Base-by-base conservation (phyloP, 2,113 vertebrate species). In the Glaucidium brasilianum region DNA sequence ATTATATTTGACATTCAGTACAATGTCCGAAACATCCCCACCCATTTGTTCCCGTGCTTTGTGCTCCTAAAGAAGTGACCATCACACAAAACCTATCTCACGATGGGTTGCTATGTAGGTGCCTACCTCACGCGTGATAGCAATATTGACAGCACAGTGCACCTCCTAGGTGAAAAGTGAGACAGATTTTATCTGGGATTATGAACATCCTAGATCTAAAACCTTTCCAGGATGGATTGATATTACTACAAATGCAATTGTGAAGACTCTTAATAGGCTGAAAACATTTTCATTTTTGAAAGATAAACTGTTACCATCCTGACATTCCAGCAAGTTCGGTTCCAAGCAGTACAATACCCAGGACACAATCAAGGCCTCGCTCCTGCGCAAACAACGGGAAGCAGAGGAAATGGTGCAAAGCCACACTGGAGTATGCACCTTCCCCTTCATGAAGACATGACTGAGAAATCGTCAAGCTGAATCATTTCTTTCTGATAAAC, bases 321-420 rank as follows among this genome's bases (percentile, higher is more conserved):
- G 62, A 29, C 7, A 4, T 75, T 69, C 26, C 63, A 80, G 32
- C 2, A 3, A 89, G 27, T 60, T 85, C 2, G 1, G 41, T 87
- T 94, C 76, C 94, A 82, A 85, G 88, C 88, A 94, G 25, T 9
- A 60, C 62, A 85, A n/a, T 58, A 29, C 9, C n/a, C 74, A 62
- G 59, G 64, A 53, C 45, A 52, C 41, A 74, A 41, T n/a, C 14
- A 3, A 60, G 63, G 29, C 20, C 55, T 72, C 3, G 0, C 6
- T 52, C 17, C 9, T 93, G 87, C 0, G 5, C 87, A 88, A 97
- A 90, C 72, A 94, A 96, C 0, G 67, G 78, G 67, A 92, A 96
- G 50, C 52, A 73, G 81, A 94, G 96, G 96, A 96, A 96, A 95
- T 92, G 41, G 83, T 73, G 67, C 90, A 91, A 72, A 88, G 66